Conservation (phyloP, 2,888 invertebrate genomes). For the Aleiodes leptofemur region DNA sequence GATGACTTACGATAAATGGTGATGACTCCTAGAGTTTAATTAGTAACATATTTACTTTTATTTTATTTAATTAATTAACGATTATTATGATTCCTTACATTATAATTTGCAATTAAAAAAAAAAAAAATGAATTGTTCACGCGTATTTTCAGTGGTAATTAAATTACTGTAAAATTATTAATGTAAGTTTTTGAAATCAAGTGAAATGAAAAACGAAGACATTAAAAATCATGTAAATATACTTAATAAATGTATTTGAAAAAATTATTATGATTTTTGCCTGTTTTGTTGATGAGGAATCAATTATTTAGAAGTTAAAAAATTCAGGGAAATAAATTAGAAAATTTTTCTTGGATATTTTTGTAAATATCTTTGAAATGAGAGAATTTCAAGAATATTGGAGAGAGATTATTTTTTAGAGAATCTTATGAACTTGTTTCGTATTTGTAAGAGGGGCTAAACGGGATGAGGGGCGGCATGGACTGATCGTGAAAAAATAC, state of each 20-base stretch:
- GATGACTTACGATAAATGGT: conserved; percentile 19
- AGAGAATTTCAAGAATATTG: no score
- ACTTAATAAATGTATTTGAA: conserved; percentile 25
- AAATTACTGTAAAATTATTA: not conserved
- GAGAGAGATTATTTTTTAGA: no score
- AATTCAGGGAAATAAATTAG: no score
- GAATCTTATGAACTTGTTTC: no score
- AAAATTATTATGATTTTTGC: not conserved
- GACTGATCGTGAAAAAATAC: no score
- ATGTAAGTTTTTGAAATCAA: conserved; percentile 3
- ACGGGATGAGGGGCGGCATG: no score
- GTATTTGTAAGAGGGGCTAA: no score
- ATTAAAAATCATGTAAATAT: conserved; percentile 21
- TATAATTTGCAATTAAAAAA: not conserved
- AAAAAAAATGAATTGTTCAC: not conserved
- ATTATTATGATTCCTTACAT: conserved; percentile 6
- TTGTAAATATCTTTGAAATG: no score
- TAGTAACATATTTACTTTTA: conserved; percentile 14
- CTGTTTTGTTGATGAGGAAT: no score
- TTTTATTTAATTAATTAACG: conserved; percentile 25
- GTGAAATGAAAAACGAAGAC: no score
- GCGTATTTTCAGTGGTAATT: not conserved
- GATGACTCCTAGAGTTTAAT: conserved; percentile 24
- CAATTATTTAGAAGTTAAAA: no score
- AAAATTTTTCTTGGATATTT: no score